Percentiles rank a stretch among this genome's conserved stretches.
phyloP scores from a whole-genome alignment of 92 coral and sea anemone species.

The Epizoanthus fatuus region DNA sequence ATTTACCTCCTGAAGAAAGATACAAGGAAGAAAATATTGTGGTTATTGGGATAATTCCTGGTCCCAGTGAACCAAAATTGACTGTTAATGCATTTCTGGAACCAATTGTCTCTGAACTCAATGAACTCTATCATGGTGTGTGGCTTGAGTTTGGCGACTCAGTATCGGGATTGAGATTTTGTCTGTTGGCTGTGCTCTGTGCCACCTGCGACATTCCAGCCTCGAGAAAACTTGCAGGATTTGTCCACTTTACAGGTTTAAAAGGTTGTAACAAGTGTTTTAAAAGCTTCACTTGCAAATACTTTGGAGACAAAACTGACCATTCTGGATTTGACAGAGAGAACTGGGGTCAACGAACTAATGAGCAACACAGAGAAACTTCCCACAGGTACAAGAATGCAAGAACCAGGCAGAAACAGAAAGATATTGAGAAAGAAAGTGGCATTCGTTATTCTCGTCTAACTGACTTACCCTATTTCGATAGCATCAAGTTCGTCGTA shows the following conservation, averaged over 20 bases:
- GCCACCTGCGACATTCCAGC: constrained; percentile 58
- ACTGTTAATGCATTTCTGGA: constrained; percentile 30
- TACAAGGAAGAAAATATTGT: constrained; percentile 58
- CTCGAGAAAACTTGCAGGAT: constrained; percentile 55
- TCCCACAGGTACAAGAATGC: not conserved
- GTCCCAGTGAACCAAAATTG: constrained; percentile 23
- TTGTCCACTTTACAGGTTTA: constrained; percentile 24
- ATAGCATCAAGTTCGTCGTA: constrained; percentile 31
- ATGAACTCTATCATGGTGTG: constrained; percentile 35
- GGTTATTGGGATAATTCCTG: constrained; percentile 44
- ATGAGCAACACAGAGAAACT: constrained; percentile 4
- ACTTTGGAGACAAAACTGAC: constrained; percentile 43
- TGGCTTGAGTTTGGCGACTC: constrained; percentile 35
- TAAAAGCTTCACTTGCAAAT: constrained; percentile 43
- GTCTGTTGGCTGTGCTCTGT: constrained; percentile 45
- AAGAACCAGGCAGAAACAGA: not conserved
- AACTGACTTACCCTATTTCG: constrained; percentile 46
- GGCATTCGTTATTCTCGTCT: constrained; percentile 47
- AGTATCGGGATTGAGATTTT: constrained; percentile 30
- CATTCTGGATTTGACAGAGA: constrained; percentile 46
- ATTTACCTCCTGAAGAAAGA: constrained; percentile 50
- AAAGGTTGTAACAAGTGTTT: constrained; percentile 57
- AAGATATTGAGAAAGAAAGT: constrained; percentile 25
- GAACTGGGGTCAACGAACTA: constrained; percentile 31
- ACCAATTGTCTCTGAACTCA: constrained; percentile 30